phyloP scores from a whole-genome alignment of 2,888 invertebrate genomes.

The Cecidostiba fungosa region DNA sequence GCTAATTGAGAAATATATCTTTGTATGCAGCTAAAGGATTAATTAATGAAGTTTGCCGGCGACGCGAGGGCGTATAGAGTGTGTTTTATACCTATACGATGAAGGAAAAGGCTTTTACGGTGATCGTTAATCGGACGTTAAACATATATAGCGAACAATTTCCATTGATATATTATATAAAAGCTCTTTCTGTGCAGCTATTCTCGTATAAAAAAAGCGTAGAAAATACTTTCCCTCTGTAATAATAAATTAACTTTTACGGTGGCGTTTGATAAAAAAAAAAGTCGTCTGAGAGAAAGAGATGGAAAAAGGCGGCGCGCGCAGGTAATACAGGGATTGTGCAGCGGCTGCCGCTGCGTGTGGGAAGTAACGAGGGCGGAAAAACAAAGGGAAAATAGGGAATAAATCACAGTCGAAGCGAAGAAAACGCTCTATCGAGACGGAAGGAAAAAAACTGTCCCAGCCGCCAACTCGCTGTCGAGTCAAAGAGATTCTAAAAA shows the following conservation, averaged over 20 bases:
- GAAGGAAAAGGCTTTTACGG: too few relatives aligned
- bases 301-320: constrained; percentile 5
- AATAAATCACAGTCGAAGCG: constrained; percentile 53
- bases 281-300: background rate
- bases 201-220: background rate
- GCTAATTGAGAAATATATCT: constrained; percentile 12
- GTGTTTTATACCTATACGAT: too few relatives aligned
- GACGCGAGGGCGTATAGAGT: too few relatives aligned
- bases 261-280: background rate
- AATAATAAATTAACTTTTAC: constrained; percentile 46
- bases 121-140: background rate
- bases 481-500: constrained; percentile 44
- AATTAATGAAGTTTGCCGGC: background rate
- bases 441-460: constrained; percentile 34
- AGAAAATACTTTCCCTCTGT: background rate
- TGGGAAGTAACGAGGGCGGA: constrained; percentile 52
- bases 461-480: constrained; percentile 15
- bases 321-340: background rate
- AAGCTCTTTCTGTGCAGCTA: background rate
- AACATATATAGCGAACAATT: too few relatives aligned
- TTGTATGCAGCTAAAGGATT: constrained; percentile 1
- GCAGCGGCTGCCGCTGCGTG: background rate
- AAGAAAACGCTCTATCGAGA: constrained; percentile 49
- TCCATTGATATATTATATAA: background rate
- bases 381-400: constrained; percentile 59